Conservation (phyloP, 2,113 vertebrate genomes). For the Ascaphus truei region DNA sequence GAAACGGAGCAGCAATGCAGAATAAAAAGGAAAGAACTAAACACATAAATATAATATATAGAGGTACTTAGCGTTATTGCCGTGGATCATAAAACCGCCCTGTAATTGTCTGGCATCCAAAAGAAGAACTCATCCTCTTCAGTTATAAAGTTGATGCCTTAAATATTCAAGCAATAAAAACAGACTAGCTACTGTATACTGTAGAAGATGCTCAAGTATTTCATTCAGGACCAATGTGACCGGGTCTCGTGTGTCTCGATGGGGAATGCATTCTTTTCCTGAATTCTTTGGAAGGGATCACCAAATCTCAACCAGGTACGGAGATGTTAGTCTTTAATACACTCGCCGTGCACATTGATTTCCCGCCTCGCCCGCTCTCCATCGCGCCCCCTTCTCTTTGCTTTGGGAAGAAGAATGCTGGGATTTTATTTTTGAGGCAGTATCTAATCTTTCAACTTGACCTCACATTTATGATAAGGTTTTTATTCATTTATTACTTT, state of each 20-base stretch:
- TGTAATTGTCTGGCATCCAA: not conserved
- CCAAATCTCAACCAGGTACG: no score
- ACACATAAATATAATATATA: not conserved
- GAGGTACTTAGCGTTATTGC: not conserved
- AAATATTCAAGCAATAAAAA: conserved; percentile 6
- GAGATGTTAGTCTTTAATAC: no score
- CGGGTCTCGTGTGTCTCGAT: no score
- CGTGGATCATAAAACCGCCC: not conserved
- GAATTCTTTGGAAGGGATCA: no score
- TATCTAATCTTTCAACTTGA: no score
- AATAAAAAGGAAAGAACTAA: not conserved
- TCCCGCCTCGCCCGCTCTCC: no score
- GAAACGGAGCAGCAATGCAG: not conserved
- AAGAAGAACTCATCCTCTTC: not conserved
- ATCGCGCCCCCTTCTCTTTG: no score
- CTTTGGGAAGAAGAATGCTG: no score
- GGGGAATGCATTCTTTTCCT: not conserved
- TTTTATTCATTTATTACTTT: no score
- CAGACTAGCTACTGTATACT: not conserved
- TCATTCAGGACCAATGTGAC: not conserved
- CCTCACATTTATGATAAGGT: no score
- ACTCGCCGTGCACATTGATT: no score
- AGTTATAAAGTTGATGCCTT: not conserved
- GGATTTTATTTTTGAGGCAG: no score
- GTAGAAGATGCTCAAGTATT: not conserved